These are phyloP conservation scores for Chanos chanos DNA, from an alignment of 2,797 vertebrate genomes.

Conservation along the genomic window DNA sequence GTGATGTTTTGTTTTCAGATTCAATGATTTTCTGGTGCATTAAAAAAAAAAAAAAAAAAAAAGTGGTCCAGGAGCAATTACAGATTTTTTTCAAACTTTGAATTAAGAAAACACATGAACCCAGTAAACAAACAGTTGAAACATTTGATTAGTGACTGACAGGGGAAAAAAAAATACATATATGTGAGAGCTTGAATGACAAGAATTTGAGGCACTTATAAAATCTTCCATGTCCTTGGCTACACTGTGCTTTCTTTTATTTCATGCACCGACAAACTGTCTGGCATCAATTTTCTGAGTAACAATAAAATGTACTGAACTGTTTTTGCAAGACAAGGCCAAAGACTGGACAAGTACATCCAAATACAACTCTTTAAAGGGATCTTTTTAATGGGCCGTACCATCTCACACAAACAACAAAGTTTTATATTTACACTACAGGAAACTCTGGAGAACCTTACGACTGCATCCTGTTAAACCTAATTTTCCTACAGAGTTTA, in stretches of 20 bases:
- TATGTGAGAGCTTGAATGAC: conserved; percentile 34
- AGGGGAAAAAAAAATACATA: conserved; percentile 5
- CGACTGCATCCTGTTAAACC: too few relatives aligned
- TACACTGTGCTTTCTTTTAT: conserved; percentile 68
- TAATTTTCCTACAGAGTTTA: conserved; percentile 39
- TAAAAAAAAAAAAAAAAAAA: too few relatives aligned
- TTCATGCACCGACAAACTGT: conserved; percentile 56
- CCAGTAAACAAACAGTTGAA: conserved; percentile 1
- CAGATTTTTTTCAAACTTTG: too few relatives aligned
- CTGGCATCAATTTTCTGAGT: conserved; percentile 41
- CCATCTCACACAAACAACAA: conserved; percentile 56
- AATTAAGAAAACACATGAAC: too few relatives aligned
- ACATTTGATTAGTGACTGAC: conserved; percentile 13
- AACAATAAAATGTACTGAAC: conserved; percentile 41
- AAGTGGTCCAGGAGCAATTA: too few relatives aligned
- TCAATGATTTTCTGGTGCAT: too few relatives aligned
- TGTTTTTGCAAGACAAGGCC: conserved; percentile 58
- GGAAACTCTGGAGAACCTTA: background rate
- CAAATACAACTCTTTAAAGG: conserved; percentile 71
- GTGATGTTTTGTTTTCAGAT: too few relatives aligned
- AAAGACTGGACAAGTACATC: conserved; percentile 57
- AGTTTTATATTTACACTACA: conserved; percentile 60
- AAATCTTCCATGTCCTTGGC: conserved; percentile 73
- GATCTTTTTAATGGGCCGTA: conserved; percentile 57
- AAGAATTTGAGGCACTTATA: conserved; percentile 78